Percentiles rank a stretch among this genome's conserved stretches.
Evolutionary conservation across 2,113 vertebrate species (phyloP).

Genomic region (Vicugna pacos): DNA sequence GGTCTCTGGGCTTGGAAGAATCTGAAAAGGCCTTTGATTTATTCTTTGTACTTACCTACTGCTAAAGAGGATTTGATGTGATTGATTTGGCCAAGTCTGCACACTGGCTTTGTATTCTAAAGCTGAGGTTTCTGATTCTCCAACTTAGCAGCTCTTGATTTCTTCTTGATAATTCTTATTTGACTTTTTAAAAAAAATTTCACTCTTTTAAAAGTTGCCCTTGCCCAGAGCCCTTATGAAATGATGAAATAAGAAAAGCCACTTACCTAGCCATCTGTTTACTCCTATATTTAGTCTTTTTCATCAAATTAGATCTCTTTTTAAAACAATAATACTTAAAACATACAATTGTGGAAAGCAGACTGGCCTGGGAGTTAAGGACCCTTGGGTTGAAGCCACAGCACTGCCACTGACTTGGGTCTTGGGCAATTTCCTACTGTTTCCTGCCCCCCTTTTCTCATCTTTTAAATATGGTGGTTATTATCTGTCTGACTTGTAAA

Average conservation of each 20-base stretch:
- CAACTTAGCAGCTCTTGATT: background rate
- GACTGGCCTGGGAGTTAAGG: background rate
- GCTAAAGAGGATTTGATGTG: background rate
- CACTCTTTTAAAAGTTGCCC: constrained; percentile 45
- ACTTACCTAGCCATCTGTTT: background rate
- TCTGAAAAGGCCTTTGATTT: constrained; percentile 37
- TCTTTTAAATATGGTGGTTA: constrained; percentile 43
- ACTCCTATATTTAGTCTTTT: background rate
- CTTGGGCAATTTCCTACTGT: constrained; percentile 45
- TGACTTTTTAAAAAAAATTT: background rate
- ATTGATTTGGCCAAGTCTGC: constrained; percentile 2
- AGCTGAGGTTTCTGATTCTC: constrained; percentile 19
- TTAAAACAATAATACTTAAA: background rate
- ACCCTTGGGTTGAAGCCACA: background rate
- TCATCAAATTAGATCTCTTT: background rate
- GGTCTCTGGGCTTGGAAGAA: constrained; percentile 29
- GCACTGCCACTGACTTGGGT: background rate
- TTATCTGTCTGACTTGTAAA: constrained; percentile 25
- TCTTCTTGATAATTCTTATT: constrained; percentile 45
- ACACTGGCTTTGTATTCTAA: constrained; percentile 18
- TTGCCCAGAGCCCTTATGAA: constrained; percentile 2
- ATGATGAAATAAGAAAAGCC: constrained; percentile 19
- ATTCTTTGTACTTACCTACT: background rate
- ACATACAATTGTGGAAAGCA: constrained; percentile 6
- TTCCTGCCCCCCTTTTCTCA: background rate